Conservation (phyloP, 1,140 invertebrate species). For the Nilaparvata lugens region DNA sequence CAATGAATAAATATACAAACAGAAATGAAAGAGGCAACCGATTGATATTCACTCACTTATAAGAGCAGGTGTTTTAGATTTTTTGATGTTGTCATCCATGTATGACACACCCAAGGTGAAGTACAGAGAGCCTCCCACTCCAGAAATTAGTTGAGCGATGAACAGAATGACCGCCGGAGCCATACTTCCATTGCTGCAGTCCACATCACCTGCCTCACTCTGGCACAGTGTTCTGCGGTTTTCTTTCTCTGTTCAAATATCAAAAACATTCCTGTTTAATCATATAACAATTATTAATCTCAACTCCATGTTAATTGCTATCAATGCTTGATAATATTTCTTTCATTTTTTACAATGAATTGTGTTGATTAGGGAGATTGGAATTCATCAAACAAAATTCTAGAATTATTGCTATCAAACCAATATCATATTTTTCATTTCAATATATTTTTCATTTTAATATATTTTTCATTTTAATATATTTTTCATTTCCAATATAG, state of each 20-base stretch:
- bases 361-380: no score
- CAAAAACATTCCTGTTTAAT: no score
- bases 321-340: background rate
- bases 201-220: constrained; percentile 25
- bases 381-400: no score
- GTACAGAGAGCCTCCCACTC: constrained; percentile 48
- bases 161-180: constrained; percentile 44
- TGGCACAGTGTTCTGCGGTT: constrained; percentile 23
- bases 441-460: no score
- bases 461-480: no score
- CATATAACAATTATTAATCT: background rate
- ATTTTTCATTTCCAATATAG: no score
- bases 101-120: constrained; percentile 55
- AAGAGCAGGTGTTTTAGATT: constrained; percentile 42
- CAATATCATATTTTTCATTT: no score
- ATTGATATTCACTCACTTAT: constrained; percentile 38
- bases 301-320: background rate
- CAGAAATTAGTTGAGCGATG: constrained; percentile 45
- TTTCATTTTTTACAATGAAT: background rate
- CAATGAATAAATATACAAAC: background rate
- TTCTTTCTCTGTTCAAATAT: constrained; percentile 12
- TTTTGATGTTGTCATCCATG: constrained; percentile 54
- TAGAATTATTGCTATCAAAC: no score
- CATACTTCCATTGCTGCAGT: constrained; percentile 31
- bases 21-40: constrained; percentile 24